phyloP scores from a whole-genome alignment of 2,113 vertebrate genomes.

The Gadus chalcogrammus region DNA sequence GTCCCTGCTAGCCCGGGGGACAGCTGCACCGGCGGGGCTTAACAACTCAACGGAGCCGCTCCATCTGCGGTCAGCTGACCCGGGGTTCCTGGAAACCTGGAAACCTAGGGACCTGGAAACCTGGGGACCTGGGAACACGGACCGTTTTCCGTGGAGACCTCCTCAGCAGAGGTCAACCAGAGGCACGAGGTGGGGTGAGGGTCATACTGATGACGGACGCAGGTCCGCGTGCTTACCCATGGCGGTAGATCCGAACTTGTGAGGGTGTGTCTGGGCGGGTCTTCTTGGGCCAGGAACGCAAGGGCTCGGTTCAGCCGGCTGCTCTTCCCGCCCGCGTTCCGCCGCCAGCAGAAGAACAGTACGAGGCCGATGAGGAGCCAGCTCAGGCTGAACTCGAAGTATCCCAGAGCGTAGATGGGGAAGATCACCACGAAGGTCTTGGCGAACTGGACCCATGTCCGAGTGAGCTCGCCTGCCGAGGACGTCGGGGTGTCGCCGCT shows the following conservation, averaged over 20 bases:
- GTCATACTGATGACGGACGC: too few relatives aligned
- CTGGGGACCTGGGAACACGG: constrained; percentile 12
- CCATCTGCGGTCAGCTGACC: constrained; percentile 42
- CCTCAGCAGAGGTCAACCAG: too few relatives aligned
- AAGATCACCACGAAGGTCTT: constrained; percentile 89
- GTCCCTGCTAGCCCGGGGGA: constrained; percentile 1
- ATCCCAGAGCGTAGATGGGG: constrained; percentile 91
- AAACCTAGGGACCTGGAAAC: constrained; percentile 29
- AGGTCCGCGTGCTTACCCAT: constrained; percentile 78
- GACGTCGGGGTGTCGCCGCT: constrained; percentile 47
- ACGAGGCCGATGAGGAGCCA: constrained; percentile 89
- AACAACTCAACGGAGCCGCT: constrained; percentile 48
- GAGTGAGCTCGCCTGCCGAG: constrained; percentile 77
- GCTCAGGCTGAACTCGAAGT: constrained; percentile 92
- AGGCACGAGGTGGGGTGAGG: background rate
- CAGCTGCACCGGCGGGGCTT: constrained; percentile 67
- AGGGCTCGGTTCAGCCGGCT: constrained; percentile 78
- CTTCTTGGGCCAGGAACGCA: constrained; percentile 86
- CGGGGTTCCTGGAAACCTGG: constrained; percentile 51
- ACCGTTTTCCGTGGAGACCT: background rate
- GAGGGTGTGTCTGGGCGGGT: constrained; percentile 76
- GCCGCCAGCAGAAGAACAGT: constrained; percentile 84
- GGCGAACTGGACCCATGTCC: constrained; percentile 81
- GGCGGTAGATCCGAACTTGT: constrained; percentile 83
- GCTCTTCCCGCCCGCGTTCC: constrained; percentile 73